A percentile compares a stretch with the other conserved stretches of the same genome.
Conservation (phyloP, 2,797 vertebrate species). For the Pipistrellus pipistrellus region DNA sequence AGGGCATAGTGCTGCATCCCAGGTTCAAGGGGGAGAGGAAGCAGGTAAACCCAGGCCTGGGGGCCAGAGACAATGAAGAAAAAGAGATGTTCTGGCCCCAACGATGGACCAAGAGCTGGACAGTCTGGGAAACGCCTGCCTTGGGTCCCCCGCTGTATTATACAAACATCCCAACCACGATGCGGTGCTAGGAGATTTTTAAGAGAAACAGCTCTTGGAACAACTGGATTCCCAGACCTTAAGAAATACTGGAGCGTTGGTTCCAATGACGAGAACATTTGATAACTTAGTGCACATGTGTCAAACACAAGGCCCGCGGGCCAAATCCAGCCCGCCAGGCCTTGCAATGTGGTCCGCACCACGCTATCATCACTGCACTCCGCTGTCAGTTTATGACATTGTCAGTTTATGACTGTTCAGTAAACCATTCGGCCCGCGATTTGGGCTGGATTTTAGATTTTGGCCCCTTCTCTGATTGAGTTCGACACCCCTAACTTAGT, state of each 20-base stretch:
- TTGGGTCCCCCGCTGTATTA: not conserved
- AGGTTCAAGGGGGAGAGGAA: too few species aligned
- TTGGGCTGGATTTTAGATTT: too few species aligned
- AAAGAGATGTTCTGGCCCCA: not conserved
- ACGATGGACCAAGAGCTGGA: not conserved
- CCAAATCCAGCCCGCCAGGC: too few species aligned
- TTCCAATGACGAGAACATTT: not conserved
- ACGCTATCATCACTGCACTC: too few species aligned
- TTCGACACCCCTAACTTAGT: too few species aligned
- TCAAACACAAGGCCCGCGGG: too few species aligned
- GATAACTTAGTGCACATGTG: not conserved
- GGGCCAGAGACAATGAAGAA: not conserved
- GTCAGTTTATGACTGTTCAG: too few species aligned
- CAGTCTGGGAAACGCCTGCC: not conserved
- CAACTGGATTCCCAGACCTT: not conserved
- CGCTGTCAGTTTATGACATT: too few species aligned
- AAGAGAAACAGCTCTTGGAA: not conserved
- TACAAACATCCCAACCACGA: not conserved
- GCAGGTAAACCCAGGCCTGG: not conserved
- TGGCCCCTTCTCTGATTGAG: too few species aligned
- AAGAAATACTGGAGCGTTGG: not conserved
- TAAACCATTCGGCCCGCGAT: too few species aligned
- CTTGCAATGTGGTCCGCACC: too few species aligned
- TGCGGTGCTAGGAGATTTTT: not conserved
- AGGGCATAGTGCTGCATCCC: not conserved